A percentile compares a stretch with the other conserved stretches of the same genome.
phyloP scores from a whole-genome alignment of 2,797 vertebrate species.

The Myotis myotis region DNA sequence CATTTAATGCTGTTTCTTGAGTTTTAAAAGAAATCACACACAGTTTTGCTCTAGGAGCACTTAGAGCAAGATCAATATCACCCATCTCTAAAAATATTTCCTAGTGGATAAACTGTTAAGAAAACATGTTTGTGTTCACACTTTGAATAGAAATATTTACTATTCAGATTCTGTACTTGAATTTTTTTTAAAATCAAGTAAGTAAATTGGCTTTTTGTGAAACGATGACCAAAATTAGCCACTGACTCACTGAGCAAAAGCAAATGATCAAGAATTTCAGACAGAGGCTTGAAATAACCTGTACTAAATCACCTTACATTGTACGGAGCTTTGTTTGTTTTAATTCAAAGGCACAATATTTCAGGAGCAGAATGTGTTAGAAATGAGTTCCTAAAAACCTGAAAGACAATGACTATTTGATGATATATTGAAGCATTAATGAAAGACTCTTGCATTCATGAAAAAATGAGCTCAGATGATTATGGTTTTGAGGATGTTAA shows the following conservation, averaged over 20 bases:
- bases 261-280: constrained; percentile 21
- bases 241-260: constrained; percentile 55
- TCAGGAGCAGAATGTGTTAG: not conserved
- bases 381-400: constrained; percentile 33
- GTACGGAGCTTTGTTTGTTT: constrained; percentile 27
- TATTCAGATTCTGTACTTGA: constrained; percentile 46
- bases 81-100: constrained; percentile 72
- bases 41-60: constrained; percentile 60
- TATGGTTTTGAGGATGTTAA: not conserved
- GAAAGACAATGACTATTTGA: constrained; percentile 33
- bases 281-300: not conserved
- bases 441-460: constrained; percentile 7
- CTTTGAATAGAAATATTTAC: constrained; percentile 76
- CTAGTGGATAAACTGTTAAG: constrained; percentile 73
- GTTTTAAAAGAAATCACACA: constrained; percentile 52
- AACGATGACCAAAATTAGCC: constrained; percentile 64
- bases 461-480: not conserved
- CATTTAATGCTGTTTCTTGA: constrained; percentile 57
- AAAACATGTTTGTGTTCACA: constrained; percentile 78
- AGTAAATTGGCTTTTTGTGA: constrained; percentile 66
- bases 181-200: constrained; percentile 54
- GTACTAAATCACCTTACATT: not conserved
- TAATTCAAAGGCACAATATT: constrained; percentile 35
- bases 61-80: constrained; percentile 62
- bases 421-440: constrained; percentile 28